Base-by-base conservation (phyloP, 1,140 invertebrate species). In the Phocides pigmalion region DNA sequence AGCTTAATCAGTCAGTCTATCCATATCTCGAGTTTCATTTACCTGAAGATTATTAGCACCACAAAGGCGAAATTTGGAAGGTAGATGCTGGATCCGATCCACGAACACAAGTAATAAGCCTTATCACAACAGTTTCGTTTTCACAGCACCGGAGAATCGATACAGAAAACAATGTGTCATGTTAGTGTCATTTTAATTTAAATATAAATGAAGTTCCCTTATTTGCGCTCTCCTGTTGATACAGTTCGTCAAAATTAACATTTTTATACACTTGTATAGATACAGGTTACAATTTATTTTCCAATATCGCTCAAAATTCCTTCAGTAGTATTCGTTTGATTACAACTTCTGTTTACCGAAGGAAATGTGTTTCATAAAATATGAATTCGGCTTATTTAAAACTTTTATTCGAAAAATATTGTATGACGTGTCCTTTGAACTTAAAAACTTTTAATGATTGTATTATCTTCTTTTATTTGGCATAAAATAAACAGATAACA, bases 141-240 rank as follows among this genome's bases (percentile, higher is more conserved):
- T 39, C n/a, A 14, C 39, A 17, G 53, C 44, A 16, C 20, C 22
- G 39, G 44, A 28, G 20, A 12, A 28, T 42, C 53, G 20, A 44
- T 59, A 35, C 42, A 41, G 15, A 41, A 46, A 25, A 46, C 15
- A 46, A 35, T 46, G 41, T 16, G 25, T n/a, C 39, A n/a, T n/a
- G n/a, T n/a, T n/a, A 17, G 15, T 46, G 25, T 17, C 42, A 59
- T 46, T 59, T 59, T 6, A 46, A 58, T 58, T 58, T 44, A 59
- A 59, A 59, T 59, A 59, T 59, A 59, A 59, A 59, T 47, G 42
- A 59, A 59, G 22, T 32, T 20, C 54, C n/a, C 54, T 58, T 59
- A 59, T 59, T 59, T 59, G 20, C 28, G 12, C 41, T 32, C 41
- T 16, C 22, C 20, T 59, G 42, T 59, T 59, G 41, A 59, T 59